phyloP scores from a whole-genome alignment of 2,888 invertebrate species.

The Orthosia gothica region DNA sequence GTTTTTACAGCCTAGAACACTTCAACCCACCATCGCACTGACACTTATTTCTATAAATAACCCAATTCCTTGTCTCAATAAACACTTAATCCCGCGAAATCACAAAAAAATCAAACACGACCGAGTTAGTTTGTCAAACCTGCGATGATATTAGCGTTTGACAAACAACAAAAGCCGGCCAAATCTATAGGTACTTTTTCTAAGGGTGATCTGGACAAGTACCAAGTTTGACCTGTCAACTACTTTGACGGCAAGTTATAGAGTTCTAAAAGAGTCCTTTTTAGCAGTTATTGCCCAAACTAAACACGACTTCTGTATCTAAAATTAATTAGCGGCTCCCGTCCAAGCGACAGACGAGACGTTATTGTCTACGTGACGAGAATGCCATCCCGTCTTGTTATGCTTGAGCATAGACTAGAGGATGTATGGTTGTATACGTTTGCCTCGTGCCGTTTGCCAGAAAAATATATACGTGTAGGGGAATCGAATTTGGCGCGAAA shows the following conservation, averaged over 20 bases:
- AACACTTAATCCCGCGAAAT: too few species aligned
- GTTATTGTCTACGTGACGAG: slow-evolving; percentile 68
- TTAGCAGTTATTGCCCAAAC: slow-evolving; percentile 19
- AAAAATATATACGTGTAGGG: slow-evolving; percentile 57
- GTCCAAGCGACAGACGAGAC: slow-evolving; percentile 65
- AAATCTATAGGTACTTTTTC: too few species aligned
- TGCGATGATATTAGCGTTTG: too few species aligned
- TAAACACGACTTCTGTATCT: slow-evolving; percentile 30
- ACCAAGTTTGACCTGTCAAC: neutral
- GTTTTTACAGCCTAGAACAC: too few species aligned
- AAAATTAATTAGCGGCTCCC: slow-evolving; percentile 63
- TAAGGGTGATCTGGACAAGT: too few species aligned
- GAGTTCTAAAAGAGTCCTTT: neutral
- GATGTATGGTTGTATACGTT: slow-evolving; percentile 60
- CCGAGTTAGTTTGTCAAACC: too few species aligned
- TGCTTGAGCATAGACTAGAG: slow-evolving; percentile 46
- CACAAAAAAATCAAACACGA: too few species aligned
- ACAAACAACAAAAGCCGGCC: too few species aligned
- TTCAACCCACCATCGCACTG: too few species aligned
- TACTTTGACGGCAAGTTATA: neutral
- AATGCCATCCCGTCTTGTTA: slow-evolving; percentile 54
- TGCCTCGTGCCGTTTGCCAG: slow-evolving; percentile 53
- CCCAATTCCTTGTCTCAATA: too few species aligned
- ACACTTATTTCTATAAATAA: too few species aligned
- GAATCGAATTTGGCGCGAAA: slow-evolving; percentile 64